These are phyloP conservation scores for Malaclemys terrapin DNA, from an alignment of 2,113 vertebrate genomes.

Conservation along the genomic window DNA sequence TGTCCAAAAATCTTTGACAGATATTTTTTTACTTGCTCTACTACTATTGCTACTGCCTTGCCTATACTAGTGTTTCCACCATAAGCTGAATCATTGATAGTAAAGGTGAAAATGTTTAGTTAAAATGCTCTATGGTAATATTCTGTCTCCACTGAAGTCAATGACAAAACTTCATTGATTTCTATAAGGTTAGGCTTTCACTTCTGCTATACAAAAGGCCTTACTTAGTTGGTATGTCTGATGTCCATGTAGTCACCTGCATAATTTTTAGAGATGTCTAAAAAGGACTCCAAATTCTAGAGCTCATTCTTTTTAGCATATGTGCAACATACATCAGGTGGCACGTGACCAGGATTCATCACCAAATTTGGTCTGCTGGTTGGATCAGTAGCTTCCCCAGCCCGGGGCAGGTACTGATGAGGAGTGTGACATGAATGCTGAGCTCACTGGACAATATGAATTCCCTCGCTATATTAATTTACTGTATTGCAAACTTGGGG, in stretches of 20 bases:
- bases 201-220: background rate
- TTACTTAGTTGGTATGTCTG: background rate
- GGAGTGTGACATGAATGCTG: too few relatives aligned
- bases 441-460: background rate
- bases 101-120: background rate
- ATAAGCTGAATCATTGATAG: background rate
- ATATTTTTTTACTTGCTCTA: background rate
- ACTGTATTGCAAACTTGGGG: background rate
- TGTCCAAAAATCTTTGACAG: background rate
- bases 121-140: background rate
- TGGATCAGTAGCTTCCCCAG: too few relatives aligned
- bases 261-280: background rate
- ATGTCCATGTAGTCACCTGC: background rate
- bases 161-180: background rate
- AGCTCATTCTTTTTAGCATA: background rate
- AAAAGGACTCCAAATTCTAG: accelerated
- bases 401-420: too few relatives aligned
- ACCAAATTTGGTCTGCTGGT: too few relatives aligned
- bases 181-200: background rate
- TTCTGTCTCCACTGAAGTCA: background rate
- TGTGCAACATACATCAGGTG: too few relatives aligned
- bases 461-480: background rate
- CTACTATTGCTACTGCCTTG: background rate
- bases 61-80: background rate
- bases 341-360: too few relatives aligned